Conservation (phyloP, 2,888 invertebrate genomes). For the Cacoxenus indagator region DNA sequence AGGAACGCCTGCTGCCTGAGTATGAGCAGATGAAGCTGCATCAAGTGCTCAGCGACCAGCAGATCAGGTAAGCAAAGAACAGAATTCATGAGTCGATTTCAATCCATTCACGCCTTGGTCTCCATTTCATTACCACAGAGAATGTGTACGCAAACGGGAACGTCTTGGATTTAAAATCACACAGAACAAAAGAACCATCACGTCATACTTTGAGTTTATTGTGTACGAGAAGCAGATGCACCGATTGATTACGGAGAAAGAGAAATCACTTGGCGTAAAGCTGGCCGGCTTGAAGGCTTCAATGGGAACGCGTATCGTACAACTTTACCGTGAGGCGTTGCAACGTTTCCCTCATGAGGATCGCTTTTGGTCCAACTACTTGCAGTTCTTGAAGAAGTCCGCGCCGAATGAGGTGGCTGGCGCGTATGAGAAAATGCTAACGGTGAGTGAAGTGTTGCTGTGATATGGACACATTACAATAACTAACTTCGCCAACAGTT, state of each 20-base stretch:
- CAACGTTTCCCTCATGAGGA: conserved; percentile 80
- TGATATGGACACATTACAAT: neutral
- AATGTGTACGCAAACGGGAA: conserved; percentile 61
- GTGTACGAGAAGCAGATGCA: conserved; percentile 64
- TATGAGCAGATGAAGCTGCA: conserved; percentile 84
- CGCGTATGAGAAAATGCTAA: conserved; percentile 76
- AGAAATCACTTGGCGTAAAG: conserved; percentile 76
- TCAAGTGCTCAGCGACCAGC: conserved; percentile 78
- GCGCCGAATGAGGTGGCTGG: conserved; percentile 73
- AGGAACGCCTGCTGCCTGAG: conserved; percentile 83
- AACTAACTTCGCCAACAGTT: too few relatives aligned
- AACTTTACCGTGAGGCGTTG: conserved; percentile 80
- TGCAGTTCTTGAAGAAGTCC: conserved; percentile 82
- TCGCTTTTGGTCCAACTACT: conserved; percentile 82
- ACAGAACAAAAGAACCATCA: conserved; percentile 45
- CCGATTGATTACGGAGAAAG: conserved; percentile 63
- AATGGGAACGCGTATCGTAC: conserved; percentile 80
- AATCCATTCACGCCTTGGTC: too few relatives aligned
- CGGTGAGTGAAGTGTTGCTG: conserved; percentile 69
- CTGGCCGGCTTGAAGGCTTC: conserved; percentile 75
- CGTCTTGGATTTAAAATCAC: conserved; percentile 58
- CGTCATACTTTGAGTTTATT: conserved; percentile 65
- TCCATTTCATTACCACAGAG: conserved; percentile 40
- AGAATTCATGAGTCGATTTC: too few relatives aligned
- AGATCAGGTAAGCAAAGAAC: conserved; percentile 78